Base-by-base conservation (phyloP, 2,113 vertebrate species). In the Ciconia boyciana region DNA sequence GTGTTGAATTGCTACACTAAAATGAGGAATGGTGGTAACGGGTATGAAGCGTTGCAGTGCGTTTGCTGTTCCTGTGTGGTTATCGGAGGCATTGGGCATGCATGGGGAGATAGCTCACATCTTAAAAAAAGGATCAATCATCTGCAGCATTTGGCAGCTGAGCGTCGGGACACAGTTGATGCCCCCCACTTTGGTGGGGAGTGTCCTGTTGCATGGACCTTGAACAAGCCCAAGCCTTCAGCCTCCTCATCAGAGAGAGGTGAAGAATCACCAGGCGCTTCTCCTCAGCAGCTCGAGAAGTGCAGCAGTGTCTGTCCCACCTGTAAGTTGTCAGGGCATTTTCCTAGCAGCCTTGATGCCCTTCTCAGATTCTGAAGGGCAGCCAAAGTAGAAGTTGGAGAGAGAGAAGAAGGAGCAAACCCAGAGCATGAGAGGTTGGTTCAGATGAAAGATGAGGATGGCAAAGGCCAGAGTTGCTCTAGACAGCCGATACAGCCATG, bases 401-500 rank as follows among this genome's bases (percentile, higher is more conserved):
- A 64, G 31, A 60, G 60, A 49, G 39, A 85, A 91, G 28, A n/a
- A 69, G 74, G 31, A 65, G 46, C 32, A 85, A 77, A 85, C 24
- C 5, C 24, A 28, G 44, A 82, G 60, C 8, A 10, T 24, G 32
- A 34, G 32, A 81, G 46, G 5, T 32, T 69, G 36, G 41, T 16
- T 83, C 51, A 52, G 46, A 26, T 86, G 52, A 51, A 83, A 78
- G 29, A 14, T 0, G 1, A 51, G 60, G 21, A 84, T 52, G 21
- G 51, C 28, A 82, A 72, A 86, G 72, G 49, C 44, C 32, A n/a
- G 52, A 55, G 39, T 64, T 75, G 11, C 55, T 74, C 12, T 11
- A 34, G 43, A 16, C 0, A 13, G 58, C 49, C 0, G 0, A 17
- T 62, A 43, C 9, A 58, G 60, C 39, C 43, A 25, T 0, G 1